Evolutionary conservation across 2,797 vertebrate species (phyloP), one percentile per base, ranked within the genome.

Genomic region (Hoplostethus atlanticus): DNA sequence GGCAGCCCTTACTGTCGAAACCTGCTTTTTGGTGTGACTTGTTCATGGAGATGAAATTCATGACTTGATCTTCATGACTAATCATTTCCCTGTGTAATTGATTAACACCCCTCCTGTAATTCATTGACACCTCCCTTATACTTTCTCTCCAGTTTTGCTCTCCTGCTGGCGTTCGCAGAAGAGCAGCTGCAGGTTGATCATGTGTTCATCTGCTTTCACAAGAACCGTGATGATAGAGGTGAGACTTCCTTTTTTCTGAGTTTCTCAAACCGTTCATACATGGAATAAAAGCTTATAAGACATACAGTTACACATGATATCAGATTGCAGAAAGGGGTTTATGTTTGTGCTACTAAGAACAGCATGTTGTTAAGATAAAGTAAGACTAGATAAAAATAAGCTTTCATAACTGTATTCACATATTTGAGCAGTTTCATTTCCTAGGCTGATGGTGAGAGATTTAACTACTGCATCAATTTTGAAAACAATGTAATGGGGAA

Each of bases 151-250:
- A 99, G 97, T 86, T 96, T 99, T 71, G 96, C 97, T 74, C 96
- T 98, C 82, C 92, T 99, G 84, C 94, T 99, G 3, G 97, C 98
- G 87, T 99, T 98, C 86, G 96, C 97, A 11, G 98, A 99, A 87
- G 97, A 98, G 87, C 96, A 97, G 85, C 96, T 99, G 79, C 96
- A 93, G 76, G 96, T 94, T 1, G 95, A 96, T 82, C 96, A 98
- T 0, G 96, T 97, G 77, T 99, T 99, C 86, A 96, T 99, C 87
- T 99, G 97, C 93, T 99, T 99, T 92, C 97, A 97, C 93, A 98
- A 98, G 93, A 97, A 90, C 89, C 95, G 97, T 59, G 97, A 99
- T 21, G 98, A 99, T 86, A 87, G 97, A 97, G 98, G 98, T 99
- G 57, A 84, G 91, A 58, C 5, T 0, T 34, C 3, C 15, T 8